A percentile compares a stretch with the other conserved stretches of the same genome.
These are phyloP conservation scores for Echinops telfairi DNA, from an alignment of 2,113 vertebrate genomes.

Conservation along the genomic window DNA sequence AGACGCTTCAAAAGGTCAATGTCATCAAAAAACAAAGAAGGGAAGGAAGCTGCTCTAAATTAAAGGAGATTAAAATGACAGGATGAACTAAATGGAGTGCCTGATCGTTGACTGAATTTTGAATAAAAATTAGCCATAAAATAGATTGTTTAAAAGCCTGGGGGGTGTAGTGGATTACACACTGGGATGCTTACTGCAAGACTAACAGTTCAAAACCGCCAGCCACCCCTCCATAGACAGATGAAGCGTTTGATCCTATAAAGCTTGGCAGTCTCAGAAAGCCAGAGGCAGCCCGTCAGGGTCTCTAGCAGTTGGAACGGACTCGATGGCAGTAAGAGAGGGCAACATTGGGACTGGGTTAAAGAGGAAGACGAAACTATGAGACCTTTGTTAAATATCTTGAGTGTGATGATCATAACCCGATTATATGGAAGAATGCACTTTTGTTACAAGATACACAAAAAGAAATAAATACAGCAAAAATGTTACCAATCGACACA, in stretches of 20 bases:
- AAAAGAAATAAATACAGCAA: neutral
- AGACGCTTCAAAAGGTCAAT: conserved; percentile 30
- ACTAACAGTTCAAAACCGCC: too few relatives aligned
- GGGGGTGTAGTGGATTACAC: too few relatives aligned
- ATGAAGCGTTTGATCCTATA: too few relatives aligned
- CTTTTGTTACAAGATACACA: neutral
- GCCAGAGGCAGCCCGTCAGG: too few relatives aligned
- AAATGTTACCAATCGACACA: neutral
- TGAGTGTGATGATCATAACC: conserved; percentile 30
- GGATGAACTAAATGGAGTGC: too few relatives aligned
- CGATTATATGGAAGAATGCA: neutral
- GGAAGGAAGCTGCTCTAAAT: conserved; percentile 31
- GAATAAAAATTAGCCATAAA: neutral
- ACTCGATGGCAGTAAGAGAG: neutral
- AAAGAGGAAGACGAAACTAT: conserved; percentile 19
- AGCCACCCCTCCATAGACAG: too few relatives aligned
- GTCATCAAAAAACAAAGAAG: conserved; percentile 29
- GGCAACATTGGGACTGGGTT: neutral
- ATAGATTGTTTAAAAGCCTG: neutral
- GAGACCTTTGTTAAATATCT: conserved; percentile 36
- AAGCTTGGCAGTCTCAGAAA: too few relatives aligned
- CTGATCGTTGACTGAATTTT: neutral
- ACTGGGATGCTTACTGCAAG: too few relatives aligned
- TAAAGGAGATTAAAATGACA: neutral
- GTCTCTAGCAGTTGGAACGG: too few relatives aligned